These are phyloP conservation scores for Galaxea fascicularis DNA, from an alignment of 92 coral and sea anemone species.

Conservation along the genomic window DNA sequence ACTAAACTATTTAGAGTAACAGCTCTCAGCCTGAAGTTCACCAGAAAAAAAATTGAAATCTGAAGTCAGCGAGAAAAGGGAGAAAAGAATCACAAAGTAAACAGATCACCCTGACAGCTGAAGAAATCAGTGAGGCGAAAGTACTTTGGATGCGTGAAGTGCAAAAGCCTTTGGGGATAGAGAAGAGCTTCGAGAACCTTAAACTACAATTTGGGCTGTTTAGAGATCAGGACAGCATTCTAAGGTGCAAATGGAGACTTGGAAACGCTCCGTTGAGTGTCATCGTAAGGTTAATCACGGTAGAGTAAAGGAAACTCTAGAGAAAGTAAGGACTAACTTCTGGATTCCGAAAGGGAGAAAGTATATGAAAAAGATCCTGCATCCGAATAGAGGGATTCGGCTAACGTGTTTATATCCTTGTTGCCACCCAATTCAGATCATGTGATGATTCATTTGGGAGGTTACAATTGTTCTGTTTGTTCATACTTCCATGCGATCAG, in stretches of 20 bases:
- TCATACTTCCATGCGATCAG: too few species aligned
- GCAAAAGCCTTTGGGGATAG: slow-evolving; percentile 48
- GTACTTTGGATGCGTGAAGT: too few species aligned
- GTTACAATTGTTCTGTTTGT: too few species aligned
- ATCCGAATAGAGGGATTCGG: too few species aligned
- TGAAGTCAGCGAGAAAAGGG: slow-evolving; percentile 21
- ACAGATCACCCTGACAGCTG: slow-evolving; percentile 17
- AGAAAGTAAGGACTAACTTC: slow-evolving; percentile 32
- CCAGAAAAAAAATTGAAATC: too few species aligned
- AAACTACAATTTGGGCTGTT: slow-evolving; percentile 64
- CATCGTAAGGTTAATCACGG: slow-evolving; percentile 29
- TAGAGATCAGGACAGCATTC: slow-evolving; percentile 49
- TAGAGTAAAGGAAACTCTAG: slow-evolving; percentile 37
- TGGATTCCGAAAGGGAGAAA: slow-evolving; percentile 55
- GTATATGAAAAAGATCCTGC: slow-evolving; percentile 23
- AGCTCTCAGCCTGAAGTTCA: slow-evolving; percentile 57
- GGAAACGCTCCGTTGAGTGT: slow-evolving; percentile 40
- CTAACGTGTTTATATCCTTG: too few species aligned
- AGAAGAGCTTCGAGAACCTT: slow-evolving; percentile 45
- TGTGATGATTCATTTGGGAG: too few species aligned
- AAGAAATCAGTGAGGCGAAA: slow-evolving; percentile 58
- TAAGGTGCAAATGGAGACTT: slow-evolving; percentile 63
- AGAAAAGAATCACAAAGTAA: neutral
- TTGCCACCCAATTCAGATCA: too few species aligned
- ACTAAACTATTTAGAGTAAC: slow-evolving; percentile 57